Conservation (phyloP, 2,888 invertebrate species). For the Aspidiotus rigidus region DNA sequence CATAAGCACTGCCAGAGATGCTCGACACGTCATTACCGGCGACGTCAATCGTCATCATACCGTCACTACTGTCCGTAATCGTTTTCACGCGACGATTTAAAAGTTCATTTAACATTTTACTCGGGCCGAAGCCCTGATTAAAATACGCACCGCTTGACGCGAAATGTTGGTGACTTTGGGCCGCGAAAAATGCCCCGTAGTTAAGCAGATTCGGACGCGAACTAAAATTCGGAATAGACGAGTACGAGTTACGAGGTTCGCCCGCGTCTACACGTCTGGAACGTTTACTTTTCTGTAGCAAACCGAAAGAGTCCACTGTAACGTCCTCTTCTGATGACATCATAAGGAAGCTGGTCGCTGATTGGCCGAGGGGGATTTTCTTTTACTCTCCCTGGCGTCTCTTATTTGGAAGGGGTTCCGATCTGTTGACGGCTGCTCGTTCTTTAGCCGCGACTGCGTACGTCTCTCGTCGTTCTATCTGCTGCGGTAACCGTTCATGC, state of each 20-base stretch:
- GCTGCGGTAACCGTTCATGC: conserved; percentile 30
- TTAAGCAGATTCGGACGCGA: conserved; percentile 73
- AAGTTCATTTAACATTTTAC: conserved; percentile 85
- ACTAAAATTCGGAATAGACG: conserved; percentile 65
- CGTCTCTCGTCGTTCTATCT: conserved; percentile 34
- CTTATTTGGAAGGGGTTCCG: conserved; percentile 14
- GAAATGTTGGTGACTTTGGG: conserved; percentile 41
- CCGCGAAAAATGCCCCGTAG: conserved; percentile 74
- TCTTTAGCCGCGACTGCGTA: conserved; percentile 19
- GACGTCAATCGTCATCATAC: conserved; percentile 46
- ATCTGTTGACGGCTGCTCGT: conserved; percentile 20
- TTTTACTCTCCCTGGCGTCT: conserved; percentile 23
- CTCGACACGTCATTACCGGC: conserved; percentile 40
- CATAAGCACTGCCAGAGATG: conserved; percentile 38
- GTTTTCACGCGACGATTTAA: conserved; percentile 66
- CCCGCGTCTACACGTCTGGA: conserved; percentile 93
- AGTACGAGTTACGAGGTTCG: conserved; percentile 88
- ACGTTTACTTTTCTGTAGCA: conserved; percentile 85
- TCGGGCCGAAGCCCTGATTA: conserved; percentile 62
- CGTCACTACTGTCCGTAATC: conserved; percentile 40
- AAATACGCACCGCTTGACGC: conserved; percentile 43
- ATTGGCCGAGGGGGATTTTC: conserved; percentile 50
- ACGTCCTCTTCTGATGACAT: conserved; percentile 96
- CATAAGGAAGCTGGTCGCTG: conserved; percentile 74
- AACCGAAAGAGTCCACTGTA: conserved; percentile 68